Evolutionary conservation across 1,140 invertebrate genomes (phyloP), one percentile per base, ranked within the genome.

Genomic region (Drosophila pruinosa): DNA sequence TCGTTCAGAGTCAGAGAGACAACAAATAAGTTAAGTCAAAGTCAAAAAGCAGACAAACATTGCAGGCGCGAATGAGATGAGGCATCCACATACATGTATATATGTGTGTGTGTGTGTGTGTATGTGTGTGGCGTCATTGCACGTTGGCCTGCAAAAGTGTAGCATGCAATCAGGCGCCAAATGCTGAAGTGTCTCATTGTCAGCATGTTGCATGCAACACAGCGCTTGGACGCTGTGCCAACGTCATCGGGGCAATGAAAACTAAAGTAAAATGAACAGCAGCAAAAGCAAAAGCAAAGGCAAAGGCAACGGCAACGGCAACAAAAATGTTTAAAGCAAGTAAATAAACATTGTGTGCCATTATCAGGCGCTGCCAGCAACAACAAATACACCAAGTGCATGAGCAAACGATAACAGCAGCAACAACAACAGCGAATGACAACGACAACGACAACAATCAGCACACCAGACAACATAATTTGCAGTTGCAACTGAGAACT

Each of bases 11-110:
- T 61, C 81, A 73, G 34, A 72, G 54, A 63, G 58, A 52, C 81
- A 86, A 86, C 73, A 86, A 86, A 86, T 81, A 86, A 86, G 82
- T 86, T 86, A 86, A 86, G 77, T 81, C 82, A 86, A 86, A 86
- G 80, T 85, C 80, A 54, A 80, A 85, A 73, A 65, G 81, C 81
- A 86, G 75, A 70, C 80, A 85, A 86, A 72, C 67, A 75, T 57
- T 36, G 57, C 47, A 5, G 19, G 38, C 19, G 45, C 57, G 34
- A 52, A 38, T 50, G 63, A 65, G 62, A 34, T 3, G n/a, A 19
- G 14, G 19, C 19, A 4, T n/a, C n/a, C n/a, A n/a, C n/a, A 5
- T 10, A n/a, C n/a, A 47, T 26, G 12, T 36, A 47, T 7, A 10
- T 26, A 26, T 0, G 12, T 36, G 34, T 36, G 34, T 14, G 3